Base-by-base conservation (phyloP, 2,113 vertebrate genomes). In the Chloebia gouldiae region DNA sequence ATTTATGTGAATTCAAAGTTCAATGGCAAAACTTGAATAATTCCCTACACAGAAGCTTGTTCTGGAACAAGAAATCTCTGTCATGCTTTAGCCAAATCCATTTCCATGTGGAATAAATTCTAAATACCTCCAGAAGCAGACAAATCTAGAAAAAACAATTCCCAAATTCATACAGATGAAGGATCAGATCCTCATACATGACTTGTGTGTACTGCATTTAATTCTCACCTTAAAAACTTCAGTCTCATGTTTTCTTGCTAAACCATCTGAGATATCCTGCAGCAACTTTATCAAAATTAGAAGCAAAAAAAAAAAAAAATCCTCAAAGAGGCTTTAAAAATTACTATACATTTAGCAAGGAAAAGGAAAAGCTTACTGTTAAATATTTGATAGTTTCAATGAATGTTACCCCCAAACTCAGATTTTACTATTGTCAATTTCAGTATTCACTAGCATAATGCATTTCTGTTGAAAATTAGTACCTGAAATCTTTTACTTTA, bases 401-500 rank as follows among this genome's bases (percentile, higher is more conserved):
- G 2, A 90, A 72, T 0, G 0, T 31, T 73, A 65, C 6, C 2
- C 27, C 59, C 25, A 66, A 64, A 42, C 9, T 79, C 14, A 2
- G 68, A 5, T 61, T 69, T 69, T n/a, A 47, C 35, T 88, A 15
- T 6, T 15, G 24, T 57, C 6, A 82, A 70, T 65, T 37, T 20
- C 30, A 44, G 10, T 24, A 64, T 69, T 71, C 61, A 71, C 22
- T 17, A 86, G 28, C 28, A 92, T 90, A 86, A 44, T 2, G 0
- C 49, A 63, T 30, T 90, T 72, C 24, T 85, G 23, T n/a, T 92
- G 25, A 51, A 81, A 88, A 56, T 81, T 47, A 76, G 51, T 98
- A 99, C 98, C 98, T 98, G 97, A 98, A 98, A 95, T 98, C 98
- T 95, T 99, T 99, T 30, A 98, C 97, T 98, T 99, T 99, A 73